Evolutionary conservation across 1,140 invertebrate species (phyloP).

Genomic region (Dinothrombium tinctorium): DNA sequence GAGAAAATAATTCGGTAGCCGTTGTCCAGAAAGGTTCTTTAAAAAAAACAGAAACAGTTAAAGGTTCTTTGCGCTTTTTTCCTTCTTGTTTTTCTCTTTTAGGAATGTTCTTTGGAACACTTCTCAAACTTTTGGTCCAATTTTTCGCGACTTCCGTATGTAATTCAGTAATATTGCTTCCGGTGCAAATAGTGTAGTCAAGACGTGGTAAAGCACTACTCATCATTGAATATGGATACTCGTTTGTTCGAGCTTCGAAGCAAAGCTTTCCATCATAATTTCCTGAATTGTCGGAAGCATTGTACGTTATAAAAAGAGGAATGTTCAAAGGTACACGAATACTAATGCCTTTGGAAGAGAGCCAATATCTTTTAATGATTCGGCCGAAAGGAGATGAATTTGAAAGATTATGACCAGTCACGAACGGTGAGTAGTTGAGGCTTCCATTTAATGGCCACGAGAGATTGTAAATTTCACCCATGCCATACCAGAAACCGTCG

Average conservation of each 20-base stretch:
- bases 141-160: slow-evolving; percentile 24
- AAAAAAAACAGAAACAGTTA: neutral
- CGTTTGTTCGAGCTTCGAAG: slow-evolving; percentile 42
- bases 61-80: neutral
- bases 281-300: slow-evolving; percentile 20
- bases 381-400: slow-evolving; percentile 39
- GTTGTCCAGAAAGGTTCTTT: neutral
- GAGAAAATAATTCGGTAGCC: slow-evolving; percentile 4
- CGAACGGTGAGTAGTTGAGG: slow-evolving; percentile 46
- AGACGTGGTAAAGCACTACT: slow-evolving; percentile 39
- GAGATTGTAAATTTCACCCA: slow-evolving; percentile 44
- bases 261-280: slow-evolving; percentile 31
- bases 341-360: slow-evolving; percentile 55
- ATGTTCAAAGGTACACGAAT: slow-evolving; percentile 46
- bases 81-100: neutral
- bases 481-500: slow-evolving; percentile 23
- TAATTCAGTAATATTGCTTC: slow-evolving; percentile 43
- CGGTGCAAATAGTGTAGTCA: slow-evolving; percentile 61
- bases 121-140: too few relatives aligned
- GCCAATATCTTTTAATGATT: slow-evolving; percentile 51
- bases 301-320: slow-evolving; percentile 37
- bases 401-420: slow-evolving; percentile 40
- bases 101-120: neutral
- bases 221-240: slow-evolving; percentile 38
- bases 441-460: slow-evolving; percentile 49